A percentile compares a stretch with the other conserved stretches of the same genome.
phyloP scores from a whole-genome alignment of 2,888 invertebrate species.

The Rotaria socialis region DNA sequence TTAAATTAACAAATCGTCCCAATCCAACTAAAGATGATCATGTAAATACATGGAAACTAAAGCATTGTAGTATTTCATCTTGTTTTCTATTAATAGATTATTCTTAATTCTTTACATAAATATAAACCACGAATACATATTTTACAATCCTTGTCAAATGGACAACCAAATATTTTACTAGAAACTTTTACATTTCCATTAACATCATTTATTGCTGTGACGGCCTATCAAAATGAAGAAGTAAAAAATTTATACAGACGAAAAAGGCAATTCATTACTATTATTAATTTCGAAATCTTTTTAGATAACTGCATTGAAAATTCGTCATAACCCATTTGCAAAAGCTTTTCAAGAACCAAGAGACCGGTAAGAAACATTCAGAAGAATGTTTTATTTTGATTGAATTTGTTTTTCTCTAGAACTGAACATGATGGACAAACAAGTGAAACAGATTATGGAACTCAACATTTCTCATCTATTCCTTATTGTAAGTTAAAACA shows the following conservation, averaged over 20 bases:
- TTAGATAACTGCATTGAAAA: conserved; percentile 75
- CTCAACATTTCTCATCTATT: conserved; percentile 17
- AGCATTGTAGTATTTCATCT: too few relatives aligned
- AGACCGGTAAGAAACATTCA: neutral
- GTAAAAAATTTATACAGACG: conserved; percentile 58
- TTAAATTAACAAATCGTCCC: conserved; percentile 78
- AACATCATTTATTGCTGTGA: conserved; percentile 94
- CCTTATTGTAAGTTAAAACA: neutral
- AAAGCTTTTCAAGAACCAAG: conserved; percentile 72
- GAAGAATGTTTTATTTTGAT: too few relatives aligned
- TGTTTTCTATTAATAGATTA: conserved; percentile 54
- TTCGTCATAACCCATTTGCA: conserved; percentile 94
- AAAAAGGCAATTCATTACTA: too few relatives aligned
- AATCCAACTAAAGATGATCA: conserved; percentile 80
- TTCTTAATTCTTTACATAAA: conserved; percentile 92
- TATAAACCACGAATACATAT: conserved; percentile 90
- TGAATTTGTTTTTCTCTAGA: neutral
- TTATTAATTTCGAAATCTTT: neutral
- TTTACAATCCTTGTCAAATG: conserved; percentile 69
- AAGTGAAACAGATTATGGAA: neutral
- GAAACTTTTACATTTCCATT: conserved; percentile 86
- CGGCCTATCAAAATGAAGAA: conserved; percentile 96
- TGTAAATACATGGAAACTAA: neutral
- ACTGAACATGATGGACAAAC: neutral
- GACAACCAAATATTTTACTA: conserved; percentile 59